These are phyloP conservation scores for Thryonomys swinderianus DNA, from an alignment of 2,113 vertebrate species.

Conservation along the genomic window DNA sequence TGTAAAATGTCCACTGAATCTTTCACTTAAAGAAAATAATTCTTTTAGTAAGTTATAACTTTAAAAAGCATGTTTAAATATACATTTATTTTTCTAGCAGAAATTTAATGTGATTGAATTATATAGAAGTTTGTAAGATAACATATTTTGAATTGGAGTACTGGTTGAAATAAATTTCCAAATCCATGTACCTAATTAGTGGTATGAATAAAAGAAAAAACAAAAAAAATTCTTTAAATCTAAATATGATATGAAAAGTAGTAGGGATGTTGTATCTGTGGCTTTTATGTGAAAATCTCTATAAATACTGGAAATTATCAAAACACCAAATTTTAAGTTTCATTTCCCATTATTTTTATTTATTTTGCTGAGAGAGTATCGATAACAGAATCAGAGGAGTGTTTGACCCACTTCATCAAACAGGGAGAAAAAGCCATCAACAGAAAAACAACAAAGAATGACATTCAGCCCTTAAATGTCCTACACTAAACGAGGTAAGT, in stretches of 20 bases:
- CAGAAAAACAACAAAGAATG: neutral
- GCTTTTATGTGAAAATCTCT: neutral
- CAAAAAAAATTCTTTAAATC: neutral
- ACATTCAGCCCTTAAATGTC: neutral
- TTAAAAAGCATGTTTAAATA: neutral
- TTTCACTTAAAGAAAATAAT: constrained; percentile 40
- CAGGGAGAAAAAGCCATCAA: neutral
- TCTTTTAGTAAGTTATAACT: neutral
- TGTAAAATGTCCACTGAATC: neutral
- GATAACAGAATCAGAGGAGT: neutral
- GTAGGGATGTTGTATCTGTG: neutral
- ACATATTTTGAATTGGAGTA: constrained; percentile 44
- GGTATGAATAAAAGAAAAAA: constrained; percentile 32
- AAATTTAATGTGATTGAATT: constrained; percentile 33
- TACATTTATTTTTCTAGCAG: neutral
- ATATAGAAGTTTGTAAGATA: constrained; percentile 19
- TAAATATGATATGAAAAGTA: neutral
- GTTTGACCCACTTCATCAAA: constrained; percentile 17
- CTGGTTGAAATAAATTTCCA: neutral
- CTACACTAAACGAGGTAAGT: neutral
- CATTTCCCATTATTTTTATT: neutral
- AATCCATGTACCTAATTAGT: neutral
- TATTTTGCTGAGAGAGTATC: neutral
- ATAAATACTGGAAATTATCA: neutral
- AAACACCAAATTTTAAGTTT: constrained; percentile 10